Conservation (phyloP, 2,113 vertebrate genomes). For the Charina bottae region DNA sequence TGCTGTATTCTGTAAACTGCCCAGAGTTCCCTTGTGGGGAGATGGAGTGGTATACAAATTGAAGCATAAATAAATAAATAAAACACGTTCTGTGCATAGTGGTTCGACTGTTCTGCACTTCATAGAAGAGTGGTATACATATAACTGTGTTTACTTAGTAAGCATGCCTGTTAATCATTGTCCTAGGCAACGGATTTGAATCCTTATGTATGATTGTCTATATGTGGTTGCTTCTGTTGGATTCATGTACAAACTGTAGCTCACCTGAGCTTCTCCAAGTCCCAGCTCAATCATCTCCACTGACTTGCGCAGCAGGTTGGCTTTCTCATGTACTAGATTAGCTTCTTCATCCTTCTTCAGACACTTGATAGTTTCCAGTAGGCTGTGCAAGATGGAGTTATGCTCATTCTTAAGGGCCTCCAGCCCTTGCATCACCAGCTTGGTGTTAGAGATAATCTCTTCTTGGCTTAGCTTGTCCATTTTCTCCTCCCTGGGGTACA, state of each 20-base stretch:
- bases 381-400: constrained; percentile 96
- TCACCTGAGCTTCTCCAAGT: constrained; percentile 96
- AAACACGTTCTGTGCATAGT: neutral
- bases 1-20: too few species aligned
- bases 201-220: neutral
- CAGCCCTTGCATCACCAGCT: constrained; percentile 95
- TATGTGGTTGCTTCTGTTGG: neutral
- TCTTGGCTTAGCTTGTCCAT: constrained; percentile 96
- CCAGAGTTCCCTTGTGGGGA: too few species aligned
- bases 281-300: constrained; percentile 99
- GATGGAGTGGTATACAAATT: too few species aligned
- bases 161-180: neutral
- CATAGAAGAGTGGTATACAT: neutral
- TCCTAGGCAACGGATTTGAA: neutral
- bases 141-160: neutral
- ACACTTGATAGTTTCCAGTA: constrained; percentile 96
- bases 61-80: too few species aligned
- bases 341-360: constrained; percentile 98
- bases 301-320: constrained; percentile 91
- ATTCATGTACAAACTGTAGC: neutral
- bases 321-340: constrained; percentile 96
- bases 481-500: constrained; percentile 90
- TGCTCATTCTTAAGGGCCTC: constrained; percentile 97
- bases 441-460: constrained; percentile 97
- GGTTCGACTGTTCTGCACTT: neutral